phyloP scores from a whole-genome alignment of 2,888 invertebrate species.

The Acanthopleura granulata region DNA sequence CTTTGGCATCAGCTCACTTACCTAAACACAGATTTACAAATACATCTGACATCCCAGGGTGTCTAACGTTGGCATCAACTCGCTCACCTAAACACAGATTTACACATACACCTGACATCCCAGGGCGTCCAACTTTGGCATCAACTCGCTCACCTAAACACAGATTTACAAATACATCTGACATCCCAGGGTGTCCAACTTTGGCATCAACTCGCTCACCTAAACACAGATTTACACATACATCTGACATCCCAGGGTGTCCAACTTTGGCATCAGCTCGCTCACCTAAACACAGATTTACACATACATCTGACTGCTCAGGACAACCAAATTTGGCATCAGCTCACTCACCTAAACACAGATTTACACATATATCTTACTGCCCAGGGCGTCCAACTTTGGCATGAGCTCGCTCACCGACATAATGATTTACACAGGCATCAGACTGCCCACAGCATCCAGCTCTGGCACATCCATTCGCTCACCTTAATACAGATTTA shows the following conservation, averaged over 20 bases:
- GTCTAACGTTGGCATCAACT: constrained; percentile 62
- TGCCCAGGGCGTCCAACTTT: no score
- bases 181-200: constrained; percentile 26
- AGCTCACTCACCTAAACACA: no score
- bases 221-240: constrained; percentile 77
- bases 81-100: no score
- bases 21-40: constrained; percentile 29
- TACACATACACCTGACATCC: constrained; percentile 85
- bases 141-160: constrained; percentile 62
- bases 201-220: no score
- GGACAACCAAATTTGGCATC: no score
- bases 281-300: constrained; percentile 52
- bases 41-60: no score
- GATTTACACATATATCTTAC: no score
- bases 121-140: constrained; percentile 78
- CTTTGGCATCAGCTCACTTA: constrained; percentile 30
- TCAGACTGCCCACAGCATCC: no score
- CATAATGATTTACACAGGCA: constrained; percentile 26
- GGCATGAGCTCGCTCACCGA: constrained; percentile 66
- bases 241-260: constrained; percentile 84
- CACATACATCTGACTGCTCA: no score
- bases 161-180: no score
- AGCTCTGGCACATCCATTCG: constrained; percentile 64
- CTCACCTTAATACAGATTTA: constrained; percentile 43
- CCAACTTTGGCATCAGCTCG: constrained; percentile 75